Percentiles rank a stretch among this genome's conserved stretches.
Conservation (phyloP, 2,797 vertebrate genomes). For the Pangasius macronema region DNA sequence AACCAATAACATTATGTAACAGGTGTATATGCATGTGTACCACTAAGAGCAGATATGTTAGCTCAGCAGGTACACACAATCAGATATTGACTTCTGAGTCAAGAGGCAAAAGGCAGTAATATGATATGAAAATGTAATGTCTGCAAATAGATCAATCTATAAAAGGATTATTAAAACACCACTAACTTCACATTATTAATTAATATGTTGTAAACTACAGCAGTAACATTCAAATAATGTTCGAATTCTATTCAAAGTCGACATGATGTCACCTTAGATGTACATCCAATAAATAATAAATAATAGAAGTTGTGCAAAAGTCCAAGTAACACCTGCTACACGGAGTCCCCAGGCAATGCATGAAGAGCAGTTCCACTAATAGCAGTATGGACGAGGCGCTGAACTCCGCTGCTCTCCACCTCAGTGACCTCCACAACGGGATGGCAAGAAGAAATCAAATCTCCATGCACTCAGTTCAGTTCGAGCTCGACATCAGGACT, state of each 20-base stretch:
- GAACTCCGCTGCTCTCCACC: conserved; percentile 21
- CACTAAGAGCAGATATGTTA: not conserved
- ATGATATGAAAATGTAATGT: not conserved
- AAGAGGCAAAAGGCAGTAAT: not conserved
- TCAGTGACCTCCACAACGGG: conserved; percentile 16
- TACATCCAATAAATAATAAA: conserved; percentile 9
- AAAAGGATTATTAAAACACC: not conserved
- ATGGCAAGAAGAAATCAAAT: not conserved
- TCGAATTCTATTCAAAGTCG: not conserved
- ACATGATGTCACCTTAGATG: conserved; percentile 26
- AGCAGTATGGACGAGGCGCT: not conserved
- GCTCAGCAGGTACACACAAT: not conserved
- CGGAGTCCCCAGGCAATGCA: conserved; percentile 31
- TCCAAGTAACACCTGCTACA: conserved; percentile 34
- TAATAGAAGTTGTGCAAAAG: not conserved
- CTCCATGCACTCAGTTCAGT: conserved; percentile 18
- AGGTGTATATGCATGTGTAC: not conserved
- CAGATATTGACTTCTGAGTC: not conserved
- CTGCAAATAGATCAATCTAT: not conserved
- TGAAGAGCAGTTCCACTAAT: conserved; percentile 17
- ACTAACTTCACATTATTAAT: not conserved
- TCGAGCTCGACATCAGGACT: conserved; percentile 14
- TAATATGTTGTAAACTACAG: not conserved
- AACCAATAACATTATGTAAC: not conserved
- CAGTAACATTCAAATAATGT: not conserved